These are phyloP conservation scores for Elephantulus edwardii DNA, from an alignment of 2,113 vertebrate genomes.

Conservation along the genomic window DNA sequence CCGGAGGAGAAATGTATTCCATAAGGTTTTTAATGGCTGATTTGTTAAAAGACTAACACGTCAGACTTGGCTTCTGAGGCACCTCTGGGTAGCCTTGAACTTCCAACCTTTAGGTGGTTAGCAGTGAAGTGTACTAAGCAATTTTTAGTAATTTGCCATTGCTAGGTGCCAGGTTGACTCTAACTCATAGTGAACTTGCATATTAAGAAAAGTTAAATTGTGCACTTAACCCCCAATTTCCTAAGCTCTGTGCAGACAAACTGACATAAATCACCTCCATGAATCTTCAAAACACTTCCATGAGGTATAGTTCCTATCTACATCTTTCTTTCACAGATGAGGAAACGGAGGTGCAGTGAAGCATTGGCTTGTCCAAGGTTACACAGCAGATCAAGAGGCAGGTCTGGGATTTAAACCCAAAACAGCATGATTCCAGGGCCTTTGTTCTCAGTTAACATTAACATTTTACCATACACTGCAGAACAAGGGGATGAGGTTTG, in stretches of 20 bases:
- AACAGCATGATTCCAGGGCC: background rate
- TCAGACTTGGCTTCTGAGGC: background rate
- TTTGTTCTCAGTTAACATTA: background rate
- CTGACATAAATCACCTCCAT: background rate
- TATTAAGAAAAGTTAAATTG: too few species aligned
- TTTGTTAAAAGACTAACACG: background rate
- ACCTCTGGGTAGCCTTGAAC: background rate
- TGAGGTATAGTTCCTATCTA: background rate
- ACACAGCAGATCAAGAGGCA: background rate
- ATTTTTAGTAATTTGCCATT: background rate
- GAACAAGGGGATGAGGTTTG: too few species aligned
- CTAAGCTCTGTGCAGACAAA: background rate
- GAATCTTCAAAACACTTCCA: background rate
- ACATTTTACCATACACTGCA: too few species aligned
- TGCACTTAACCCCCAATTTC: too few species aligned
- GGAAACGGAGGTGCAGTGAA: background rate
- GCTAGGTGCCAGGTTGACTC: too few species aligned
- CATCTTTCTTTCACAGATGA: background rate
- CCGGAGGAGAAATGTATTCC: background rate
- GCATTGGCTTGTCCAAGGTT: background rate
- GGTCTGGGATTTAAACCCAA: background rate
- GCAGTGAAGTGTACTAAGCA: background rate
- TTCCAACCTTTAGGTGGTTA: background rate
- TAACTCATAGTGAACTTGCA: too few species aligned
- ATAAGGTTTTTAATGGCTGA: background rate